Evolutionary conservation across 2,113 vertebrate species (phyloP), one percentile per base, ranked within the genome.

Genomic region (Zootoca vivipara): DNA sequence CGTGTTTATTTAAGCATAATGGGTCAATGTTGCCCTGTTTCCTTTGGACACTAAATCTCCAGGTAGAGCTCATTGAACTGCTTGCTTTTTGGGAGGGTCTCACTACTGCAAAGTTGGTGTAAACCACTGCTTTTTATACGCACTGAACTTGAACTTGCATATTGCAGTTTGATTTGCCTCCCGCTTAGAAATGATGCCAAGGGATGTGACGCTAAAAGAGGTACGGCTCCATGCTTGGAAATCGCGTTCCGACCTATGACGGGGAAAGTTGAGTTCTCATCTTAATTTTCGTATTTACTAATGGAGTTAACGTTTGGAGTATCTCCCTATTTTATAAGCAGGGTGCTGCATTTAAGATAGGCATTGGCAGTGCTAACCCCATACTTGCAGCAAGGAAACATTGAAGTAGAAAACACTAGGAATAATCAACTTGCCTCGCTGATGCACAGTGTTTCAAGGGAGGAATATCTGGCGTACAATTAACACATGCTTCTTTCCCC

Each of bases 391-490:
- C 95, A 94, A 94, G 95, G 95, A 94, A 95, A 93, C 84, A 92
- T 95, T 96, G 94, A 95, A 93, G 93, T 95, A 96, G 94, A 94
- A 93, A 89, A 93, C 86, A 30, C 92, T 88, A 93, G 89, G 13
- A 96, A 93, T 94, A 92, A 81, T 85, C 35, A 73, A 94, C 90
- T 91, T 94, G 86, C 90, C 16, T 70, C 64, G 64, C 85, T 85
- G 93, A 93, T 93, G 92, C 82, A 30, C 87, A 90, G 93, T 96
- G 95, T 96, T 96, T 96, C 96, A 92, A 95, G 93, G 95, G 93
- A 95, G 93, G 96, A 92, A 90, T 95, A 94, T 86, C 89, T 96
- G 96, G 93, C 96, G 89, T 87, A 52, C 96, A 97, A 95, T 95
- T 97, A 90, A 93, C 89, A 89, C 88, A 52, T 26, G 24, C 72